Evolutionary conservation across 2,888 invertebrate genomes (phyloP).

Genomic region (Heliconius cydno): DNA sequence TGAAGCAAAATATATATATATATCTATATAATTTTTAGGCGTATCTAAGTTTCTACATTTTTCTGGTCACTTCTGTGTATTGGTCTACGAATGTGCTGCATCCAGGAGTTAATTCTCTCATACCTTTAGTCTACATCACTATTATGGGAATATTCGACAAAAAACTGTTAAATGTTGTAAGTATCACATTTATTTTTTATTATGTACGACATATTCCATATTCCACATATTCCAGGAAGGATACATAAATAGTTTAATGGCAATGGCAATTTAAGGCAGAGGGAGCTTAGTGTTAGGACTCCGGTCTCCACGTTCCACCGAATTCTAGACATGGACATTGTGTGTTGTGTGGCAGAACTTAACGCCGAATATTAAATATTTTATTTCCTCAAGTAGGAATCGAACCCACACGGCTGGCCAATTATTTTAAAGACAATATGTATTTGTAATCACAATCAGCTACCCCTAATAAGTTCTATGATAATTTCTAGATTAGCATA

Average conservation of each 20-base stretch:
- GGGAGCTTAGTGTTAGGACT: too few species aligned
- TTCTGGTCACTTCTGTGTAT: constrained; percentile 60
- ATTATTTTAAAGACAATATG: too few species aligned
- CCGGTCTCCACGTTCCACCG: too few species aligned
- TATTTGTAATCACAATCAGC: not conserved
- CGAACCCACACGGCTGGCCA: not conserved
- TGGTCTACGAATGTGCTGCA: constrained; percentile 64
- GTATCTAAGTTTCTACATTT: constrained; percentile 61
- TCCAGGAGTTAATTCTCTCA: constrained; percentile 59
- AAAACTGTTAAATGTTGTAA: constrained; percentile 48
- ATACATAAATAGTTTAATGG: too few species aligned
- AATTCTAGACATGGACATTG: not conserved
- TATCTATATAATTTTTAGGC: constrained; percentile 46
- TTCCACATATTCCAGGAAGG: too few species aligned
- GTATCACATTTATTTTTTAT: not conserved
- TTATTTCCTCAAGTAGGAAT: too few species aligned
- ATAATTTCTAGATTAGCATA: constrained; percentile 57
- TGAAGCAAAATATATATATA: not conserved
- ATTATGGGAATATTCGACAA: constrained; percentile 51
- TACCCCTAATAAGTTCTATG: not conserved
- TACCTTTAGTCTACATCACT: constrained; percentile 61
- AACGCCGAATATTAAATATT: too few species aligned
- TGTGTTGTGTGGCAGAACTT: not conserved
- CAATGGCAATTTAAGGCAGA: too few species aligned
- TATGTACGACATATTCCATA: too few species aligned